Conservation (phyloP, 1,140 invertebrate genomes). For the Ptiloglossa arizonensis region DNA sequence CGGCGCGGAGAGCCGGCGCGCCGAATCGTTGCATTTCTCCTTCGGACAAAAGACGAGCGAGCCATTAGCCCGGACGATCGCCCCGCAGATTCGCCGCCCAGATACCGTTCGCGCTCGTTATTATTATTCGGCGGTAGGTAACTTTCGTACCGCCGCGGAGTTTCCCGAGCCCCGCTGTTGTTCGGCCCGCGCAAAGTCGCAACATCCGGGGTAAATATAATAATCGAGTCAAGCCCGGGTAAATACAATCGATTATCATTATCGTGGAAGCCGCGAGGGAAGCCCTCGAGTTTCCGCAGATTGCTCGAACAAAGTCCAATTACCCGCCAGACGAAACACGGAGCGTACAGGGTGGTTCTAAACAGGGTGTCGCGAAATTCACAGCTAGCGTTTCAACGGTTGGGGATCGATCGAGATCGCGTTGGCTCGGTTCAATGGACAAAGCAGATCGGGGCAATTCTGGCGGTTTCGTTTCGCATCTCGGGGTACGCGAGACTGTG, state of each 20-base stretch:
- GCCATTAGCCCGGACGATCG: background rate
- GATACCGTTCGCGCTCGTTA: conserved; percentile 16
- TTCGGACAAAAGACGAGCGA: background rate
- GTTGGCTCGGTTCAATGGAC: too few species aligned
- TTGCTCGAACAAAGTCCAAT: too few species aligned
- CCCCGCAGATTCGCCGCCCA: conserved; percentile 8
- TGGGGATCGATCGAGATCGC: too few species aligned
- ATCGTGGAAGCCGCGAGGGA: background rate
- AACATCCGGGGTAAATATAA: conserved; percentile 28
- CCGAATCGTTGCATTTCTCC: conserved; percentile 26
- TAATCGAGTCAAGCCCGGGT: background rate
- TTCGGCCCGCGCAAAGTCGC: background rate
- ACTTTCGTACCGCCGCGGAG: background rate
- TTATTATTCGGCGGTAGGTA: conserved; percentile 30
- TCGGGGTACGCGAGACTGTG: too few species aligned
- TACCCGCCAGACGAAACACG: too few species aligned
- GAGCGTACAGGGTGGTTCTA: too few species aligned
- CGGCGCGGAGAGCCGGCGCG: background rate
- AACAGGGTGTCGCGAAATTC: too few species aligned
- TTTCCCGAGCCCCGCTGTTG: too few species aligned
- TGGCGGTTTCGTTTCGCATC: too few species aligned
- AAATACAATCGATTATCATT: conserved; percentile 25
- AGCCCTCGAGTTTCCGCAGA: background rate
- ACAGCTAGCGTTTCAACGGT: too few species aligned
- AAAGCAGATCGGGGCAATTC: too few species aligned